Evolutionary conservation across 2,797 vertebrate species (phyloP).

Genomic region (Hirundo rustica): DNA sequence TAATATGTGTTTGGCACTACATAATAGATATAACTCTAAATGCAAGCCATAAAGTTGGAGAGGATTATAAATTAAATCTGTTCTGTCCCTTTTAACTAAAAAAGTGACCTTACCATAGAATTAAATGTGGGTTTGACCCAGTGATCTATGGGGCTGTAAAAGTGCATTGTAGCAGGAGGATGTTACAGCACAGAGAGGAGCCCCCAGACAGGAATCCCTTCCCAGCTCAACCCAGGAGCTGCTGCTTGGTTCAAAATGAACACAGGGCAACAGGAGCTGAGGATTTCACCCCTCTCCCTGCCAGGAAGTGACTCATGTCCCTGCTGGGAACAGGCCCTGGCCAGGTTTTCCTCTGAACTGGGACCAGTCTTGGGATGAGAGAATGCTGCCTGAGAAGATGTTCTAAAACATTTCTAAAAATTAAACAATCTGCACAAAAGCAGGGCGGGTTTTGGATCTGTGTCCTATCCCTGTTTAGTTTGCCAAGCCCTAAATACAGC

Average conservation of each 20-base stretch:
- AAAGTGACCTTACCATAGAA: conserved; percentile 65
- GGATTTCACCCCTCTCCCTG: background rate
- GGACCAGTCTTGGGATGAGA: background rate
- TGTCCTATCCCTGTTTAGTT: background rate
- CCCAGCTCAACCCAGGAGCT: background rate
- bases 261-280: background rate
- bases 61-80: conserved; percentile 67
- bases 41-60: conserved; percentile 60
- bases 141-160: conserved; percentile 54
- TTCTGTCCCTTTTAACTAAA: conserved; percentile 66
- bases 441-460: background rate
- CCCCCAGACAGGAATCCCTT: background rate
- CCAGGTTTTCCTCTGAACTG: background rate
- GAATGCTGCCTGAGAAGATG: background rate
- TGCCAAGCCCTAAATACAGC: background rate
- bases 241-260: background rate
- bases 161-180: background rate
- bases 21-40: conserved; percentile 60
- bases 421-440: background rate
- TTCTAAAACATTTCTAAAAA: background rate
- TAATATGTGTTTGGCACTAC: conserved; percentile 58
- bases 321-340: background rate
- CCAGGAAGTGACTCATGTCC: background rate
- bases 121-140: conserved; percentile 30
- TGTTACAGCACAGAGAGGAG: background rate